Evolutionary conservation across 2,888 invertebrate genomes (phyloP).

Genomic region (Drosophila greeni): DNA sequence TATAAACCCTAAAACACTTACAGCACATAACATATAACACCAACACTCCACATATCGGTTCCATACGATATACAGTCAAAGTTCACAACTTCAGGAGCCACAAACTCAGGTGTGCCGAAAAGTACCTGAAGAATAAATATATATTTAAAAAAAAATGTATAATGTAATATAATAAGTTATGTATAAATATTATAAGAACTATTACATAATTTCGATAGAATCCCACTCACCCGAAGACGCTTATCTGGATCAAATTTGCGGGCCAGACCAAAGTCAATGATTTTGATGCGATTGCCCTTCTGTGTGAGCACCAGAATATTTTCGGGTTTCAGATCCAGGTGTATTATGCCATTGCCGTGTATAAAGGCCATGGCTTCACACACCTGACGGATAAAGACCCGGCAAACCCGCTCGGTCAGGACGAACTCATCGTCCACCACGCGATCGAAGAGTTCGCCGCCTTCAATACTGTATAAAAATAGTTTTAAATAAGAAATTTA

Average conservation of each 20-base stretch:
- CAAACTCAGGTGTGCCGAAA: constrained; percentile 99
- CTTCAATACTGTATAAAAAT: constrained; percentile 88
- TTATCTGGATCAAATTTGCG: constrained; percentile 94
- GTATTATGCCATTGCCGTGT: constrained; percentile 95
- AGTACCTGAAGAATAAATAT: constrained; percentile 81
- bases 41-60: constrained; percentile 99
- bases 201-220: neutral
- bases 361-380: constrained; percentile 99
- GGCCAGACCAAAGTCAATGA: constrained; percentile 98
- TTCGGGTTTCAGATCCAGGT: constrained; percentile 99
- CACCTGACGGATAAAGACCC: constrained; percentile 97
- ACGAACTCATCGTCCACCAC: constrained; percentile 99
- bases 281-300: constrained; percentile 98
- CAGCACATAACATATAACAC: constrained; percentile 98
- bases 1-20: constrained; percentile 82
- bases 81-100: constrained; percentile 99
- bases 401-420: constrained; percentile 96
- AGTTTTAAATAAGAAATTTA: neutral
- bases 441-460: constrained; percentile 98
- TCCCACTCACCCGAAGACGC: constrained; percentile 84
- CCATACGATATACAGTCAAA: constrained; percentile 97
- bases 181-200: accelerated
- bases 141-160: neutral
- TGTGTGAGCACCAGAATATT: constrained; percentile 97
- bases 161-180: too few relatives aligned